Evolutionary conservation across 1,140 invertebrate genomes (phyloP).

Genomic region (Leguminivora glycinivorella): DNA sequence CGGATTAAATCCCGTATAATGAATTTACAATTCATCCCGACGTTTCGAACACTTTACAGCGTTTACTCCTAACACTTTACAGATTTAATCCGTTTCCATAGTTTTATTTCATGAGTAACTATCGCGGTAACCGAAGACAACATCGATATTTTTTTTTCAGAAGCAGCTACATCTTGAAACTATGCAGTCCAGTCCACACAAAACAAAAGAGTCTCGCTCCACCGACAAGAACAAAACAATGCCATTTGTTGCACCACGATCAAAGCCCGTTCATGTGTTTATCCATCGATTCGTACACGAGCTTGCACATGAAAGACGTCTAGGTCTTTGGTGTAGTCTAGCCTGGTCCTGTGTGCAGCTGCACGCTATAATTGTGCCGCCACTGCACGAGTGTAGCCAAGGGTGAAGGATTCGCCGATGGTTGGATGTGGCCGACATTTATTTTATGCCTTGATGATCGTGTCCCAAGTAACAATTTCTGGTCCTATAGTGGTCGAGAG

Average conservation of each 20-base stretch:
- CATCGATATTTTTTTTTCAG: too few species aligned
- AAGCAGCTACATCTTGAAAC: not conserved
- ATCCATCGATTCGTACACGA: slow-evolving; percentile 14
- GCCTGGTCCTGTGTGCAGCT: not conserved
- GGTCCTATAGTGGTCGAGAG: too few species aligned
- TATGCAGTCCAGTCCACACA: not conserved
- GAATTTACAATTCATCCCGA: too few species aligned
- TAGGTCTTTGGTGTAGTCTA: slow-evolving; percentile 11
- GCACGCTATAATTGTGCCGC: not conserved
- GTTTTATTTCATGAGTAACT: too few species aligned
- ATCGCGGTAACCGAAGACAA: too few species aligned
- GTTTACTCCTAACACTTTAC: too few species aligned
- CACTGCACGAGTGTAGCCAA: not conserved
- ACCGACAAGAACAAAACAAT: slow-evolving; percentile 21
- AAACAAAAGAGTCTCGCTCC: not conserved
- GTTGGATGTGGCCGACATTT: not conserved
- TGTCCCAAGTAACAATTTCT: too few species aligned
- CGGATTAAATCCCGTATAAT: too few species aligned
- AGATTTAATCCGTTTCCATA: too few species aligned
- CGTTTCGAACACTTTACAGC: too few species aligned
- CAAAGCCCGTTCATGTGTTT: slow-evolving; percentile 11
- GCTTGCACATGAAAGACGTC: slow-evolving; percentile 8
- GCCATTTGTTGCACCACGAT: slow-evolving; percentile 12
- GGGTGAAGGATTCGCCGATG: not conserved
- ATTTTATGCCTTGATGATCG: not conserved